phyloP scores from a whole-genome alignment of 2,888 invertebrate species.

The Criorhina ranunculi region DNA sequence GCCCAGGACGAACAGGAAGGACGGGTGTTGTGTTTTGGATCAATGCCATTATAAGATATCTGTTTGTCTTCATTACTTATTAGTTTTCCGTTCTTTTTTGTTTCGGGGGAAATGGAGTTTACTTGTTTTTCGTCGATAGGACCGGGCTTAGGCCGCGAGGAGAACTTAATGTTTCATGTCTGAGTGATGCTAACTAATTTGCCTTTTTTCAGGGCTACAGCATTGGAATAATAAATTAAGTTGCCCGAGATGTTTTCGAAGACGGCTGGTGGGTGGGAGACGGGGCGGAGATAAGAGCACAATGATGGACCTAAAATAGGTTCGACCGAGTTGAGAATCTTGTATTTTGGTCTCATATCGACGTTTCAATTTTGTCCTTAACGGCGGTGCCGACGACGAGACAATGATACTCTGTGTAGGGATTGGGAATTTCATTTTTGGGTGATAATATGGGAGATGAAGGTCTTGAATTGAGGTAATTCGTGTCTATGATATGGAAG shows the following conservation, averaged over 20 bases:
- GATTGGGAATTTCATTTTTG: constrained; percentile 3
- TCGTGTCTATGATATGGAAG: constrained; percentile 7
- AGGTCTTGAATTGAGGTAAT: constrained; percentile 4
- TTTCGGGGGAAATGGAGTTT: constrained; percentile 36
- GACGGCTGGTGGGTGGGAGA: background rate
- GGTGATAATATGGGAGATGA: constrained; percentile 5
- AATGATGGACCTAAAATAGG: constrained; percentile 19
- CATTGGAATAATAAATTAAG: constrained; percentile 39
- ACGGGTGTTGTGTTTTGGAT: constrained; percentile 22
- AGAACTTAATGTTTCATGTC: constrained; percentile 37
- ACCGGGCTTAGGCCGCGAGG: background rate
- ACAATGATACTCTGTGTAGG: background rate
- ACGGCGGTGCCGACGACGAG: background rate
- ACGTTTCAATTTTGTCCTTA: constrained; percentile 17
- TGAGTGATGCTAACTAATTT: constrained; percentile 54
- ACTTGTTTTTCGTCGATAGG: constrained; percentile 19
- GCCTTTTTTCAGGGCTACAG: constrained; percentile 33
- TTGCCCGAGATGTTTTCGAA: constrained; percentile 32
- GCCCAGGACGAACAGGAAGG: background rate
- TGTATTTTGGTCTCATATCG: constrained; percentile 16
- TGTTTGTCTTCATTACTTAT: constrained; percentile 47
- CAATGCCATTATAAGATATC: constrained; percentile 48
- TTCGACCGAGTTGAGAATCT: constrained; percentile 17
- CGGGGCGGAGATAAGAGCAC: background rate
- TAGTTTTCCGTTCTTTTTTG: constrained; percentile 26